A percentile compares a stretch with the other conserved stretches of the same genome.
Conservation (phyloP, 2,113 vertebrate species). For the Megaceryle torquata region DNA sequence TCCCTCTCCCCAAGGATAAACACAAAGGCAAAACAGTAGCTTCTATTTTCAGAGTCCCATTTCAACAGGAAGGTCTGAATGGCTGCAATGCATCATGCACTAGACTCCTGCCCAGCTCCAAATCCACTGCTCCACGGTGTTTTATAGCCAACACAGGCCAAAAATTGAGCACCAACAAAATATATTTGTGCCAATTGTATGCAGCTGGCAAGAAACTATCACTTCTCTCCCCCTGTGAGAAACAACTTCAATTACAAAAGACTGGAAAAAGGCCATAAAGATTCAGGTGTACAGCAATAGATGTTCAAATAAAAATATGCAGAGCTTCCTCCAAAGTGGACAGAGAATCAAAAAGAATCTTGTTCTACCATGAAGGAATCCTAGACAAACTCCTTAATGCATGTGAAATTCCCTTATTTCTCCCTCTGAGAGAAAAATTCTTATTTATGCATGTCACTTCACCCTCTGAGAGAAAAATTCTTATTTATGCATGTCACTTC, state of each 20-base stretch:
- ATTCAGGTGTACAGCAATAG: neutral
- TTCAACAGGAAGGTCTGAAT: neutral
- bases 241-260: neutral
- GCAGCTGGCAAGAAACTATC: neutral
- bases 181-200: neutral
- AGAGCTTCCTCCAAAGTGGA: neutral
- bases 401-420: neutral
- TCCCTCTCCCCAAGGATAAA: neutral
- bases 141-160: neutral
- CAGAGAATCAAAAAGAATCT: neutral
- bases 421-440: too few species aligned
- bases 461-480: neutral
- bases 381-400: slow-evolving; percentile 33
- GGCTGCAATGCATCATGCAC: neutral
- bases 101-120: neutral
- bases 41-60: neutral
- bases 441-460: too few species aligned
- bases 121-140: neutral
- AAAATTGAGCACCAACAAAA: neutral
- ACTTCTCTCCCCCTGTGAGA: neutral
- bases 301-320: neutral
- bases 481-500: neutral
- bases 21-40: neutral
- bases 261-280: neutral
- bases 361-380: neutral